Conservation (phyloP, 2,888 invertebrate species). For the Didymodactylos carnosus region DNA sequence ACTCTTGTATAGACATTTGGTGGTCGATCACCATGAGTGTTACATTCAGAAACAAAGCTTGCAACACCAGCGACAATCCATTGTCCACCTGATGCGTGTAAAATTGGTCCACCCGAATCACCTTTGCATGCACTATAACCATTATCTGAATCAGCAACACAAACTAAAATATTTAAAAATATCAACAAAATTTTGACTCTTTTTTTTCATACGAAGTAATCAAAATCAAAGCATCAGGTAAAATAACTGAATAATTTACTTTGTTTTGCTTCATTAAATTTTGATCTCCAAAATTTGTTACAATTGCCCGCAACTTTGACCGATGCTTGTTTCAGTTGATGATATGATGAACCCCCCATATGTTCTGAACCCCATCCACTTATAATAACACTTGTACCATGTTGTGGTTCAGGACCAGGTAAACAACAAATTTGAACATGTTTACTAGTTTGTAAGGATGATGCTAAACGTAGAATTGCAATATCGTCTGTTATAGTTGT, state of each 20-base stretch:
- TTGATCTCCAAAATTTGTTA: neutral
- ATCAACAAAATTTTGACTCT: no score
- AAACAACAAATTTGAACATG: neutral
- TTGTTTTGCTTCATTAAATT: neutral
- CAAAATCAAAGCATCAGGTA: no score
- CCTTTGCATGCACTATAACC: neutral
- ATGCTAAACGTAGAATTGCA: neutral
- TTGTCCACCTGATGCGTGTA: neutral
- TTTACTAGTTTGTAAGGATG: neutral
- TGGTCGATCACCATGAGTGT: neutral
- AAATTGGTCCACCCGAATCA: neutral
- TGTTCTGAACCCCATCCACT: neutral
- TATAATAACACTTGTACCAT: neutral
- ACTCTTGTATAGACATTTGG: neutral
- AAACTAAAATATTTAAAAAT: no score
- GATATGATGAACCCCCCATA: neutral
- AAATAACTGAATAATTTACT: no score
- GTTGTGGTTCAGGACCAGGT: neutral
- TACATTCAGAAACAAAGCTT: neutral
- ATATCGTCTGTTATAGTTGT: neutral
- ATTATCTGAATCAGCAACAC: neutral
- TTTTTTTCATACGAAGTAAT: no score
- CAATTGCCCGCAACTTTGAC: neutral
- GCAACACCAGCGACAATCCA: neutral
- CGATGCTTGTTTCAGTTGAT: neutral